phyloP scores from a whole-genome alignment of 1,140 invertebrate species.

The Trinorchestia longiramus region DNA sequence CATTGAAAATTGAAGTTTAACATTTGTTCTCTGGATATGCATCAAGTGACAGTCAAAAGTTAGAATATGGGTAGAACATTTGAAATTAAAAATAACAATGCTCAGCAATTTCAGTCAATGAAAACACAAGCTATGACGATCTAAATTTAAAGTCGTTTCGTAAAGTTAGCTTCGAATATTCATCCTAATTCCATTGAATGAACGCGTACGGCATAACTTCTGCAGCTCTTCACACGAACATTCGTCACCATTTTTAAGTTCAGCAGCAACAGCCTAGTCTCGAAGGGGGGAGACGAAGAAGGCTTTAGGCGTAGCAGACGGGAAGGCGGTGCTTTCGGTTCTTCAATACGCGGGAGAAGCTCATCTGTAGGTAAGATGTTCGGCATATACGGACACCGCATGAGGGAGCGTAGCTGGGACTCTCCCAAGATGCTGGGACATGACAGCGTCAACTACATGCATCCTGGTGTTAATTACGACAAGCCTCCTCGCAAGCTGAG shows the following conservation, averaged over 20 bases:
- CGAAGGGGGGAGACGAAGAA: neutral
- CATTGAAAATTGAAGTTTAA: too few relatives aligned
- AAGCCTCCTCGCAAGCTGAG: constrained; percentile 66
- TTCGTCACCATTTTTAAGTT: constrained; percentile 40
- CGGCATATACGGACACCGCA: constrained; percentile 66
- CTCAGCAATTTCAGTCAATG: too few relatives aligned
- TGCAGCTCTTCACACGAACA: neutral
- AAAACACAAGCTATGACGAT: neutral
- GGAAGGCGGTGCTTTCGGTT: neutral
- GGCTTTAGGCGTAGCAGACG: neutral
- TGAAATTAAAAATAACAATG: too few relatives aligned
- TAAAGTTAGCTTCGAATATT: neutral
- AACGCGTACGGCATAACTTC: neutral
- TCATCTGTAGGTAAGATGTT: constrained; percentile 62
- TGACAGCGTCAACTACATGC: constrained; percentile 68
- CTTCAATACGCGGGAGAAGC: neutral
- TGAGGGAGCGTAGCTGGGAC: constrained; percentile 54
- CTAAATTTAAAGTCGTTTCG: neutral
- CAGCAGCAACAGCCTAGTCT: neutral
- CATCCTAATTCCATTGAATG: neutral
- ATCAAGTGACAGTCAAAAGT: too few relatives aligned
- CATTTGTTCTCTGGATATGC: too few relatives aligned
- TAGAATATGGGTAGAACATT: too few relatives aligned
- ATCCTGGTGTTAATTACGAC: constrained; percentile 68
- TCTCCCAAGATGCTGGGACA: constrained; percentile 67